Evolutionary conservation across 1,140 invertebrate species (phyloP).

Genomic region (Matsumurasca onukii): DNA sequence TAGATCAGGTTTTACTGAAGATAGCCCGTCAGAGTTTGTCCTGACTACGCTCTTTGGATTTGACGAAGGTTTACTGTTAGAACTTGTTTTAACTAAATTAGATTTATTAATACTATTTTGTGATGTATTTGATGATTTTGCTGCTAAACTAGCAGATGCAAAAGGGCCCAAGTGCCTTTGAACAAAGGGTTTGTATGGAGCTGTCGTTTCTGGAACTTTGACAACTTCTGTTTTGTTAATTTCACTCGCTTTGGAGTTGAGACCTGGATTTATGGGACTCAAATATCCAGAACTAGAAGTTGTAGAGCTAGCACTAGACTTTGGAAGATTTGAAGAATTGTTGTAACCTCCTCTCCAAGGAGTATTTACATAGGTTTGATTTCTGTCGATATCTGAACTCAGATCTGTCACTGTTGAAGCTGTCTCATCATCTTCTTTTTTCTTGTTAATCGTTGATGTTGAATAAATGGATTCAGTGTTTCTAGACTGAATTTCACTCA

Average conservation of each 20-base stretch:
- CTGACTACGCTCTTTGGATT: conserved; percentile 47
- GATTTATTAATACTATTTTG: conserved; percentile 30
- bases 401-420: conserved; percentile 48
- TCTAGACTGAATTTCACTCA: conserved; percentile 79
- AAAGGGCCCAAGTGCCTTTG: conserved; percentile 44
- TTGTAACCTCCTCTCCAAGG: conserved; percentile 36
- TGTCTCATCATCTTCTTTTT: conserved; percentile 50
- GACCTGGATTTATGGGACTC: conserved; percentile 57
- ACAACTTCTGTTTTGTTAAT: conserved; percentile 32
- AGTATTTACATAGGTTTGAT: conserved; percentile 54
- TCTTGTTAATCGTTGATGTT: conserved; percentile 64
- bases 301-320: conserved; percentile 56
- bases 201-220: conserved; percentile 35
- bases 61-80: conserved; percentile 47
- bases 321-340: conserved; percentile 31
- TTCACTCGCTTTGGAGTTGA: conserved; percentile 31
- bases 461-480: conserved; percentile 87
- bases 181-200: conserved; percentile 45
- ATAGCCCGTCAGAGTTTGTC: conserved; percentile 35
- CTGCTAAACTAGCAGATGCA: conserved; percentile 43
- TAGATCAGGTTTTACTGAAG: conserved; percentile 61
- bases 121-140: conserved; percentile 29
- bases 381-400: conserved; percentile 44
- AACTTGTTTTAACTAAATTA: conserved; percentile 18
- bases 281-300: conserved; percentile 68